Conservation (phyloP, 1,140 invertebrate species). For the Nasonia giraulti region DNA sequence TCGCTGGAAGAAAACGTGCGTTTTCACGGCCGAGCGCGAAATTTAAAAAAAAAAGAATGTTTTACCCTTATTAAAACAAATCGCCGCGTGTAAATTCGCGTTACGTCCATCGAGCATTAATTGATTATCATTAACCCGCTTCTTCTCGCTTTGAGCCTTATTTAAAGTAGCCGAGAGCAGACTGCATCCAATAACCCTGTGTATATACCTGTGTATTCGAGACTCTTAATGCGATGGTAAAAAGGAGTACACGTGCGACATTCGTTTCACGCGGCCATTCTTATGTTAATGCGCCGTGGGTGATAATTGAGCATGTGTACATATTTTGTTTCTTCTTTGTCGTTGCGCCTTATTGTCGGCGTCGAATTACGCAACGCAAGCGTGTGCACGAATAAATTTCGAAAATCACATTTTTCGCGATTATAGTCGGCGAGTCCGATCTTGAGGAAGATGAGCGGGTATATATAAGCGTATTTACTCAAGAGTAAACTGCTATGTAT, state of each 20-base stretch:
- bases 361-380: background rate
- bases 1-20: too few species aligned
- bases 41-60: too few species aligned
- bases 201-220: background rate
- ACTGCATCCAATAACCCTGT: background rate
- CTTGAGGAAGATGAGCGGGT: too few species aligned
- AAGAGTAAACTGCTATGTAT: too few species aligned
- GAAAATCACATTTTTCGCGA: background rate
- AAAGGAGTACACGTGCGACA: background rate
- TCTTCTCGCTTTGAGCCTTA: background rate
- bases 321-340: background rate
- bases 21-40: too few species aligned
- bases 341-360: background rate
- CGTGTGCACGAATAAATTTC: background rate
- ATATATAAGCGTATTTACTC: too few species aligned
- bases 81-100: background rate
- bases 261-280: conserved; percentile 8
- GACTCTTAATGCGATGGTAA: background rate
- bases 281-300: background rate
- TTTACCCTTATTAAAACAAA: too few species aligned
- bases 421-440: too few species aligned
- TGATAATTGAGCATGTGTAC: conserved; percentile 22
- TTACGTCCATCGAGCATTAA: background rate
- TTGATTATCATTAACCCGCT: background rate
- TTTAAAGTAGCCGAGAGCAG: background rate